Percentiles rank a stretch among this genome's conserved stretches.
phyloP scores from a whole-genome alignment of 2,888 invertebrate genomes.

The Drosophila mercatorum region DNA sequence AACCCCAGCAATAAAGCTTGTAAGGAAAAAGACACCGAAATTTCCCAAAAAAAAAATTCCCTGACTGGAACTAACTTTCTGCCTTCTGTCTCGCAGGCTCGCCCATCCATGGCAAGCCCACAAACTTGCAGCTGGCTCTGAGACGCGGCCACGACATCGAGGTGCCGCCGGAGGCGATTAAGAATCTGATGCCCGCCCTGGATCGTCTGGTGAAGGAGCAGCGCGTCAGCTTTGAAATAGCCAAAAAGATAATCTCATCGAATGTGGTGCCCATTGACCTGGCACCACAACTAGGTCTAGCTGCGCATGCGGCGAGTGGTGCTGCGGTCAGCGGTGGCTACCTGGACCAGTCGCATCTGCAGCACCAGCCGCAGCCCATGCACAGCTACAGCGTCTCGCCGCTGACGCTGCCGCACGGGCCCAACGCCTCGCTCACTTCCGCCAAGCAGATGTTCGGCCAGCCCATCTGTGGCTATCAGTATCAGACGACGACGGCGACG shows the following conservation, averaged over 20 bases:
- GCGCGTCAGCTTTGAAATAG: constrained; percentile 83
- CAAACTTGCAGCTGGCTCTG: constrained; percentile 72
- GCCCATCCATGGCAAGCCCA: constrained; percentile 86
- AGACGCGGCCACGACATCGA: constrained; percentile 83
- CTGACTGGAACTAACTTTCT: not conserved
- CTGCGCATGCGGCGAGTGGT: constrained; percentile 85
- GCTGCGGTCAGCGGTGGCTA: constrained; percentile 81
- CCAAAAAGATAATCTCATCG: constrained; percentile 84
- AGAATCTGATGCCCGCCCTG: constrained; percentile 85
- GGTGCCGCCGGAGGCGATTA: constrained; percentile 85
- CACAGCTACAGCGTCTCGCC: constrained; percentile 84
- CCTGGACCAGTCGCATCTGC: constrained; percentile 63
- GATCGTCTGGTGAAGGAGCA: constrained; percentile 85
- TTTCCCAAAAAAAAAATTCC: no score
- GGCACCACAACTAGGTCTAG: constrained; percentile 86
- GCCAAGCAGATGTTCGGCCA: constrained; percentile 76
- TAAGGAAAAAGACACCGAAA: not conserved
- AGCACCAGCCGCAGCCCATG: constrained; percentile 74
- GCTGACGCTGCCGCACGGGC: constrained; percentile 71
- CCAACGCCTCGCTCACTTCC: constrained; percentile 60
- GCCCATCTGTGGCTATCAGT: constrained; percentile 65
- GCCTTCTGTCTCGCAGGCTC: constrained; percentile 85
- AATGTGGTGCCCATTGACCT: constrained; percentile 85
- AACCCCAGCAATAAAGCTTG: not conserved
- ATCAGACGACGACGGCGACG: constrained; percentile 30